Base-by-base conservation (phyloP, 2,113 vertebrate genomes). In the Suncus etruscus region DNA sequence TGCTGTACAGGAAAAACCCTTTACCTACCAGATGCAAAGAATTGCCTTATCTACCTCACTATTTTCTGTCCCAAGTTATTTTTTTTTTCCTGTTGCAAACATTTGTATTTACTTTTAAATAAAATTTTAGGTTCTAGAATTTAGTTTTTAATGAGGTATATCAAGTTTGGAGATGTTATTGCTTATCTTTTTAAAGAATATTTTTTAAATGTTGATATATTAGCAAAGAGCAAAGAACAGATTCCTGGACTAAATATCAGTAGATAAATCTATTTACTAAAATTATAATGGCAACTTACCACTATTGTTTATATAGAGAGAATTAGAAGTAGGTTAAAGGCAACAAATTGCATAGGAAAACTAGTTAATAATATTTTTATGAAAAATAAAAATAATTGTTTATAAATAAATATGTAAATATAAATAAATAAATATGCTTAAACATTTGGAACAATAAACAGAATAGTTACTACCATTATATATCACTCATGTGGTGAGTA, bases 281-380 rank as follows among this genome's bases (percentile, higher is more conserved):
- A 9, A 77, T 63, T 58, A 68, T 73, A 82, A 27, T 25, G 39
- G 54, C 54, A 83, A 48, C 14, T 92, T 81, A 65, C 8, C 69
- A 48, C 8, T 25, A 87, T 25, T 87, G 12, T 86, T 85, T 87
- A 25, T 74, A 72, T 82, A 66, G 29, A 79, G 22, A 69, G 16
- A 83, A 18, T 29, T 78, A 81, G 11, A 87, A 83, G 92, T 22
- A 95, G 39, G 78, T 61, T 11, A 47, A 79, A 94, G 89, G 74
- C 15, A 80, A 66, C 6, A 50, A 84, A 84, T 32, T 91, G 18
- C 14, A 95, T 58, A 5, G 47, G 14, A 86, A 86, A 48, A 87
- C 5, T 87, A 15, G 86, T n/a, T 39, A 69, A 70, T 66, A 29
- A 87, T 76, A 51, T 58, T 27, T 31, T 78, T 69, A 48, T 39